A percentile compares a stretch with the other conserved stretches of the same genome.
Conservation (phyloP, 2,113 vertebrate species). For the Terrapene triunguis region DNA sequence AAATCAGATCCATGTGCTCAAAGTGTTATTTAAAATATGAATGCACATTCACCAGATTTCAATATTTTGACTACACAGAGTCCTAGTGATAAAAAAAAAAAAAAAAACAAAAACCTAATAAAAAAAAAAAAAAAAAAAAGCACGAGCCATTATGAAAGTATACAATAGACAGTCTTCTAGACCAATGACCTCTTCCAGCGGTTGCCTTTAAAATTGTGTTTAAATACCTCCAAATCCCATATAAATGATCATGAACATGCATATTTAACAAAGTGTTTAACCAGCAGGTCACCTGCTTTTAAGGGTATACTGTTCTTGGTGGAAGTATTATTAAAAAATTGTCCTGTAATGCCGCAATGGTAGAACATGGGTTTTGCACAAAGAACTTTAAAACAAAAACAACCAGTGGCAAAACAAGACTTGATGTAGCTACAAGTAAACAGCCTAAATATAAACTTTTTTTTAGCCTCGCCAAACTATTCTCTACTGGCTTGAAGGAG, state of each 20-base stretch:
- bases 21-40: background rate
- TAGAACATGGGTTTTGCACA: background rate
- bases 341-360: background rate
- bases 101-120: too few species aligned
- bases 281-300: background rate
- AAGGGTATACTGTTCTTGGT: background rate
- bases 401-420: background rate
- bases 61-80: background rate
- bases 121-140: too few species aligned
- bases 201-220: conserved; percentile 12
- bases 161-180: background rate
- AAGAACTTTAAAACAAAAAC: background rate
- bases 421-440: background rate
- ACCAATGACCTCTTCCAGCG: background rate
- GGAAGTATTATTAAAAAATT: background rate
- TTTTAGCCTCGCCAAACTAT: background rate
- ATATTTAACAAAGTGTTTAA: conserved; percentile 11
- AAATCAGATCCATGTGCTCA: background rate
- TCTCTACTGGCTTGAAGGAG: background rate
- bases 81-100: background rate
- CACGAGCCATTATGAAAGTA: background rate
- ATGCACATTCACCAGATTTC: background rate
- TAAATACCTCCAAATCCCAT: background rate
- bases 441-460: background rate
- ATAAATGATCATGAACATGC: background rate